A percentile compares a stretch with the other conserved stretches of the same genome.
Evolutionary conservation across 2,888 invertebrate genomes (phyloP).

Genomic region (Dryocosmus kuriphilus): DNA sequence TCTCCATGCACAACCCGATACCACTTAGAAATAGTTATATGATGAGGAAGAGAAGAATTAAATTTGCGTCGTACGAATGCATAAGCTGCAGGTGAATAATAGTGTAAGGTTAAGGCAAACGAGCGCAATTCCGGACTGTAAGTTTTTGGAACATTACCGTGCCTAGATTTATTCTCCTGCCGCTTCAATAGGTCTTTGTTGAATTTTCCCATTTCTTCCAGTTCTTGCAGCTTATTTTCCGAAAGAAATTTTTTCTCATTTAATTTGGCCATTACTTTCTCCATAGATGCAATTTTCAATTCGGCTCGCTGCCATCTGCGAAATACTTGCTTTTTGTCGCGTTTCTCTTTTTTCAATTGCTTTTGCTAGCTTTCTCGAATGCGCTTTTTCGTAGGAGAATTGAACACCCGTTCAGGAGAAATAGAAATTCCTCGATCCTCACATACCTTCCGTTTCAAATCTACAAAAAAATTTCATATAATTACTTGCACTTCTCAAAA

Average conservation of each 20-base stretch:
- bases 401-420: slow-evolving; percentile 4
- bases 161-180: background rate
- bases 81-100: no score
- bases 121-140: background rate
- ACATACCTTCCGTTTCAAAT: no score
- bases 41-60: background rate
- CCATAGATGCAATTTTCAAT: background rate
- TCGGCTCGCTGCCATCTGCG: background rate
- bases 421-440: background rate
- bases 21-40: no score
- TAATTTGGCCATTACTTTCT: background rate
- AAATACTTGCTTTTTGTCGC: background rate
- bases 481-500: no score
- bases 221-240: background rate
- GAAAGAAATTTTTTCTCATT: background rate
- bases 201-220: no score
- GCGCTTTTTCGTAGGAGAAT: background rate
- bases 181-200: background rate
- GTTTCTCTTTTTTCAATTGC: background rate
- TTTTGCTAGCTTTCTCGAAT: background rate
- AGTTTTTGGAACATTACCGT: background rate
- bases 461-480: no score
- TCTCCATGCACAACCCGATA: no score
- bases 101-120: no score
- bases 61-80: no score